Percentiles rank a stretch among this genome's conserved stretches.
These are phyloP conservation scores for Argentina silus DNA, from an alignment of 2,797 vertebrate genomes.

Conservation along the genomic window DNA sequence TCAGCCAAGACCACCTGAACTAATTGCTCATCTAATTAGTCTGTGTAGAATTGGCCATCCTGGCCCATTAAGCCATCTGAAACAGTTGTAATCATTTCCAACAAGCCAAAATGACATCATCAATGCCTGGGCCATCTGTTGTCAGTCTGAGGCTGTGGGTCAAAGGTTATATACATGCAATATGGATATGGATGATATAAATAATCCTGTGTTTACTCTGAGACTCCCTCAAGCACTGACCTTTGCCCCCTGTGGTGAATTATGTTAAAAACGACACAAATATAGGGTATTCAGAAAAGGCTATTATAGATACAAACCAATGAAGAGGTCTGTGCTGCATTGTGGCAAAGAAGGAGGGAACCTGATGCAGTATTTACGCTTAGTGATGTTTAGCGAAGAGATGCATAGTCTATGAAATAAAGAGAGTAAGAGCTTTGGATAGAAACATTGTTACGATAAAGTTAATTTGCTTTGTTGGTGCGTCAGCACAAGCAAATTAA, in stretches of 20 bases:
- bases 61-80: not conserved
- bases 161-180: not conserved
- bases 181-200: not conserved
- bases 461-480: too few species aligned
- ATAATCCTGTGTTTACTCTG: not conserved
- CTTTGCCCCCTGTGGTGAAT: not conserved
- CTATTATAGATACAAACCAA: too few species aligned
- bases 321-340: too few species aligned
- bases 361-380: too few species aligned
- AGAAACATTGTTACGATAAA: too few species aligned
- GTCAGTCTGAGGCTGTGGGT: not conserved
- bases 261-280: too few species aligned
- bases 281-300: too few species aligned
- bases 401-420: too few species aligned
- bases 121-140: not conserved
- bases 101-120: not conserved
- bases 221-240: not conserved
- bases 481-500: too few species aligned
- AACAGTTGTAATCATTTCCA: not conserved
- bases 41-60: not conserved
- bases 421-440: too few species aligned
- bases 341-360: too few species aligned
- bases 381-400: too few species aligned
- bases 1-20: not conserved
- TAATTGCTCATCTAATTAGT: conserved; percentile 13